Evolutionary conservation across 2,113 vertebrate genomes (phyloP), one percentile per base, ranked within the genome.

Genomic region (Lophotis ruficrista): DNA sequence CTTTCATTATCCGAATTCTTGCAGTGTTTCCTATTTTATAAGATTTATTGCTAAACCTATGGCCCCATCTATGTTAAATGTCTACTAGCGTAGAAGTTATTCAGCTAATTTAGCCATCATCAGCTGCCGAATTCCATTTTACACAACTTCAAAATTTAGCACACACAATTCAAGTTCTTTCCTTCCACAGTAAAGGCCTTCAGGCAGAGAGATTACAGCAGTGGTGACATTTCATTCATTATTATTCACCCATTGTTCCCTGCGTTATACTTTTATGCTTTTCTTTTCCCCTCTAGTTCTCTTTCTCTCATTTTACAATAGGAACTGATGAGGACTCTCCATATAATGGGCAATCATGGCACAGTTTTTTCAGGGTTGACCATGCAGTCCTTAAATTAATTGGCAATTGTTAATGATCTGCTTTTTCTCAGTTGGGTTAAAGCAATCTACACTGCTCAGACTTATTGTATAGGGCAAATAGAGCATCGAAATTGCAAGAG

Each of bases 171-270:
- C 50, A 77, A 31, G 37, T 78, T 92, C 56, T 83, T 94, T 61
- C 33, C 47, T 1, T 92, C 37, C 27, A 30, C 17, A 62, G 45
- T 45, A 77, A 78, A 86, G 66, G 50, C 64, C 80, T 87, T 95
- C 16, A 86, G 66, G 71, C 69, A 38, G 87, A 58, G 41, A 64
- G 37, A 91, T 60, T 64, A 89, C 21, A 76, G n/a, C 51, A 47
- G 33, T 90, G 69, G 87, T 94, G 79, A 78, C 91, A 66, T 91
- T 94, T 96, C 66, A 92, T 87, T 97, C 16, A 54, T 85, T 93
- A 78, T 87, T 83, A 85, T 75, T 58, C 83, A 43, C 31, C 70
- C 57, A 73, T 41, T 93, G 23, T 86, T 94, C 75, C 86, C 90
- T 81, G 13, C 3, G 1, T 89, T 90, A 76, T 88, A 41, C 73